Percentiles rank a stretch among this genome's conserved stretches.
Conservation (phyloP, 2,113 vertebrate genomes). For the Piliocolobus tephrosceles region DNA sequence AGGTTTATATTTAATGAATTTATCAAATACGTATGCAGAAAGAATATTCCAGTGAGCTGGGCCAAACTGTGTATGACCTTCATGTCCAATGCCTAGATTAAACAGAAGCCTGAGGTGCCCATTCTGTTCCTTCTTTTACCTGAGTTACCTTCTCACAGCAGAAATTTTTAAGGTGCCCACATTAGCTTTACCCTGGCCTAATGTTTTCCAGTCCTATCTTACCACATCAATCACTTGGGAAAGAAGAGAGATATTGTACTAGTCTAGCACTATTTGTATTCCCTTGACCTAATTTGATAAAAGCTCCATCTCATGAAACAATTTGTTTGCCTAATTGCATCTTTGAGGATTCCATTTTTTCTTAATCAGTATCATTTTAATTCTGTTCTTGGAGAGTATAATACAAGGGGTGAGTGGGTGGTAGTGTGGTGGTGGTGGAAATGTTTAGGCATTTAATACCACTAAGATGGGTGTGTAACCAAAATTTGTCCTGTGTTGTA, state of each 20-base stretch:
- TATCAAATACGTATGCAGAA: neutral
- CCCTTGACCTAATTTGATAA: conserved; percentile 15
- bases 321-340: neutral
- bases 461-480: neutral
- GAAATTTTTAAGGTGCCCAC: neutral
- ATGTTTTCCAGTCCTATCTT: neutral
- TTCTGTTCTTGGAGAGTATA: neutral
- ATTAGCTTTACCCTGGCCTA: neutral
- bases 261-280: neutral
- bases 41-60: neutral
- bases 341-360: neutral
- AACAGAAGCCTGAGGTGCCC: neutral
- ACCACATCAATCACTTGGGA: neutral
- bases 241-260: neutral
- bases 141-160: neutral
- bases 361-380: conserved; percentile 20
- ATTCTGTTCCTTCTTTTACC: neutral
- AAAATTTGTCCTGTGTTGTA: neutral
- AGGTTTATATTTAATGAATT: neutral
- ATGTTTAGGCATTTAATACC: conserved; percentile 1
- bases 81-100: neutral
- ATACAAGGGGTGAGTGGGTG: neutral
- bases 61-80: neutral
- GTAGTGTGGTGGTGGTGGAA: neutral
- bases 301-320: neutral